Base-by-base conservation (phyloP, 35 echinoderm and acorn worm genomes). In the Lytechinus pictus region DNA sequence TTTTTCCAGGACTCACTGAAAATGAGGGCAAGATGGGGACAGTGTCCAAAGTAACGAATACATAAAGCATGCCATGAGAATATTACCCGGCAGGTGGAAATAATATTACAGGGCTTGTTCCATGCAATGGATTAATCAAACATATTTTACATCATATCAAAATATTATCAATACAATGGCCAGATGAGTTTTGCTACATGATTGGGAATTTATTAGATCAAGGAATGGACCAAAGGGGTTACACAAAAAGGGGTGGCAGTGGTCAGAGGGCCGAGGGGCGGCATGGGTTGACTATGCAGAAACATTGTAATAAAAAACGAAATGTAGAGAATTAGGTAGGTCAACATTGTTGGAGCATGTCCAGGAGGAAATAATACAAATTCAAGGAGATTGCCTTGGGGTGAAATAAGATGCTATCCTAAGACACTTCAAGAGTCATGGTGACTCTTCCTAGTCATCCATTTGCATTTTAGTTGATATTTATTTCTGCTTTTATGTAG, bases 361-460 rank as follows among this genome's bases (percentile, higher is more conserved):
- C 66, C 66, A 24, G 66, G n/a, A 79, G 66, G 14, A 79, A 79
- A 79, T 19, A 79, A 14, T 79, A n/a, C 66, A 79, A 79, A 79
- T n/a, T 79, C 66, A 79, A 79, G 66, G 66, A 79, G 66, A 79
- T 79, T n/a, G 66, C 66, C 66, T 79, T 79, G 66, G 19, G 66
- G 66, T 79, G 66, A 79, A 79, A 79, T 79, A 24, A n/a, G 66
- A 79, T 79, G 66, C 66, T n/a, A 7, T 7, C 66, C 66, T 16
- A 24, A 79, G 66, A 79, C 66, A 79, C 66, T 79, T 24, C 4
- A 79, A 24, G 66, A 79, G 19, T 24, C 19, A 24, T 24, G 66
- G 4, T 24, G n/a, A 7, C 66, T 14, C n/a, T 79, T 79, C 66
- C n/a, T 24, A 24, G 66, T 6, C 66, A 79, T 24, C 66, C 19